Base-by-base conservation (phyloP, 2,113 vertebrate genomes). In the Notothenia rossii region DNA sequence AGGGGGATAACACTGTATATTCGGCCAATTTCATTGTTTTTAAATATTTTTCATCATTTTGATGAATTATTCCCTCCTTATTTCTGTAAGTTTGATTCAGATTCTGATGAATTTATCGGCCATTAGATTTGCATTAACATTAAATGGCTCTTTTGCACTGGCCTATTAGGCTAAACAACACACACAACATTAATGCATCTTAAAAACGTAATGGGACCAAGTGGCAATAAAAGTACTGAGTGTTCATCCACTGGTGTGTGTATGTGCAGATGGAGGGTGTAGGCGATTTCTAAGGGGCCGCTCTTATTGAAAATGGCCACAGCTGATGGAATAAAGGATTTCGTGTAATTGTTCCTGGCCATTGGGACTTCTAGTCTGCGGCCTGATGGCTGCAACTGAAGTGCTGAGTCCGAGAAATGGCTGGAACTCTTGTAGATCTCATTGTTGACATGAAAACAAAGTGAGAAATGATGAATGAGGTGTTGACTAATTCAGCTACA, bases 311-410 rank as follows among this genome's bases (percentile, higher is more conserved):
- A 9, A 51, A 67, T 12, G 1, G 25, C 40, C 49, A 40, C 29
- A 67, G 49, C 50, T 53, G 65, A 68, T 40, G 33, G 65, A 40
- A 20, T 67, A 4, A 36, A 68, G 18, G 7, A 68, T 40, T 54
- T 53, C 5, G 20, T 51, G 25, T 67, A 40, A 53, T 51, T 14
- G 20, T 25, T 48, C 62, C 13, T 15, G n/a, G 22, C 20, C 22
- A 18, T 10, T 17, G 45, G 45, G 45, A 49, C 15, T 11, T 43
- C n/a, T 4, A 43, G 33, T 49, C 62, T 49, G 45, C 7, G 1
- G 62, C 45, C 62, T 10, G 62, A 25, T 64, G 20, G 45, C 63
- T 29, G 43, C 40, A 14, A 8, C 40, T 18, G 11, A 63, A 62
- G 36, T 36, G 14, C 36, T 43, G 54, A 22, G 56, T 36, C 25